phyloP scores from a whole-genome alignment of 37 sponge, comb jelly and placozoan genomes.

The Agelas oroides region DNA sequence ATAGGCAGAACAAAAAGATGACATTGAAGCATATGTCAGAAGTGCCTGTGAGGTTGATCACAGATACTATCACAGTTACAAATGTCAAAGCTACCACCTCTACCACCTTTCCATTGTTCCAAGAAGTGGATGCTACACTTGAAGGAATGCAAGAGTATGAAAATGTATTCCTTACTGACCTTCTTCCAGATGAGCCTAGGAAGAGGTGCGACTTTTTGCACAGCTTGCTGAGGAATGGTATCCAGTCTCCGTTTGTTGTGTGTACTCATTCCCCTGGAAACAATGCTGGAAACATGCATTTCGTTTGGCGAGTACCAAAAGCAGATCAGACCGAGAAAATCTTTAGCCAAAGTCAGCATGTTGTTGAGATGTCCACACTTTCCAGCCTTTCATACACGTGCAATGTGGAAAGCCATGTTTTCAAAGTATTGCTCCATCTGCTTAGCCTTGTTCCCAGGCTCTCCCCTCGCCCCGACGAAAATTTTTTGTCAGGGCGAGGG shows the following conservation, averaged over 20 bases:
- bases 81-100: neutral
- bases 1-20: neutral
- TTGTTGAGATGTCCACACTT: neutral
- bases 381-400: neutral
- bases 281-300: conserved; percentile 15
- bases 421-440: no score
- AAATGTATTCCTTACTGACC: neutral
- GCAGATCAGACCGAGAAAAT: neutral
- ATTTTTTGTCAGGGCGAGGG: no score
- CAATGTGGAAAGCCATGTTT: neutral
- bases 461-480: no score
- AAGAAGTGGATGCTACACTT: neutral
- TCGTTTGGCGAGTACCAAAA: neutral
- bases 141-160: neutral
- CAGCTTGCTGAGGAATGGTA: neutral
- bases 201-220: conserved; percentile 8
- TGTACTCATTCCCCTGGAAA: conserved; percentile 2
- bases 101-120: neutral
- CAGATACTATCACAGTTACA: neutral
- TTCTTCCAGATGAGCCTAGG: conserved; percentile 2
- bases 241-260: neutral
- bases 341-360: neutral
- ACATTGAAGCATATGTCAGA: neutral
- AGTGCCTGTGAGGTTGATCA: neutral
- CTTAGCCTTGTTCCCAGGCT: no score